Evolutionary conservation across 2,888 invertebrate species (phyloP), one percentile per base, ranked within the genome.

Genomic region (Bhutanitis thaidina): DNA sequence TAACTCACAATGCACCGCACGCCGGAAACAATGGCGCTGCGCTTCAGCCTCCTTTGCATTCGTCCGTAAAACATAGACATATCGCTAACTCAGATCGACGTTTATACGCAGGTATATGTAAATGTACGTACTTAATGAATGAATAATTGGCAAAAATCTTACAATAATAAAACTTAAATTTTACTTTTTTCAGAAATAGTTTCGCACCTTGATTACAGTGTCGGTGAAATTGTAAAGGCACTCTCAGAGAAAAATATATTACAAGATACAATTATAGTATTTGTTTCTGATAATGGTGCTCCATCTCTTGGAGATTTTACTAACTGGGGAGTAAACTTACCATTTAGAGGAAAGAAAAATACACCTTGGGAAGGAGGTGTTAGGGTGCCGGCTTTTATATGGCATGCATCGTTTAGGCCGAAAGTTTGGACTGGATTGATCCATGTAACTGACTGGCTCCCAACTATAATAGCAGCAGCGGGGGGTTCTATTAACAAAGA

Each of bases 281-380:
- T 98, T 71, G 93, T 95, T 57, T 95, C 97, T 7, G 98, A 98
- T 72, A 98, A 98, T 70, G 97, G 97, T 0, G 95, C 94, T 0
- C 95, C 96, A 0, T 93, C 95, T 0, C 89, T 91, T 37, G 97
- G 96, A 0, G 72, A 92, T 37, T 93, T 94, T 65, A 86, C 91
- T 43, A 97, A 97, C 73, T 91, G 92, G 58, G 95, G 94, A 0
- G 94, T 95, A 3, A 95, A 95, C 75, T 92, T 93, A 81, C 96
- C 96, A 2, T 87, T 96, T 0, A 90, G 94, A 71, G 96, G 96
- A 13, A 95, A 94, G 74, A 98, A 98, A 79, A 90, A 92, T 60
- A 93, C 95, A 0, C 89, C 96, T 0, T 96, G 94, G 92, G 97
- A 98, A 80, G 98, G 98, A 2, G 97, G 93, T 0, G 91, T 96